Evolutionary conservation across 2,113 vertebrate species (phyloP).

Genomic region (Alexandromys fortis): DNA sequence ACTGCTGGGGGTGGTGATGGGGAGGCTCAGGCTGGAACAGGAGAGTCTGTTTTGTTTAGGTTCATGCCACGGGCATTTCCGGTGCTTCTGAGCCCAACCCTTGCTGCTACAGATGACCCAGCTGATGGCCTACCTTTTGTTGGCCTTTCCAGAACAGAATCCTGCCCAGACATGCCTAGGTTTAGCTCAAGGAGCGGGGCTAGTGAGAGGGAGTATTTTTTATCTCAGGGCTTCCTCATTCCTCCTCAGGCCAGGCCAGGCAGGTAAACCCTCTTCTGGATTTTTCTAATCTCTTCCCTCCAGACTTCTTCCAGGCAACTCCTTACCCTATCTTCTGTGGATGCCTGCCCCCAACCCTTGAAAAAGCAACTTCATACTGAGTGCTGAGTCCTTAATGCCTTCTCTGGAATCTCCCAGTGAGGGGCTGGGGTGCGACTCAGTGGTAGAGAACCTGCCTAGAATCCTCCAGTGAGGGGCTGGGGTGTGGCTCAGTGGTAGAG

Average conservation of each 20-base stretch:
- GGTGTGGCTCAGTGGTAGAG: background rate
- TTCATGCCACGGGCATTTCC: background rate
- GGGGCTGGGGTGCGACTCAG: background rate
- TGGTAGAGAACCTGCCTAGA: background rate
- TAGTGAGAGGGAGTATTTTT: background rate
- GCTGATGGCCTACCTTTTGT: background rate
- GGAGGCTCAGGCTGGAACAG: background rate
- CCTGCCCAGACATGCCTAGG: conserved; percentile 47
- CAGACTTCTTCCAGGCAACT: background rate
- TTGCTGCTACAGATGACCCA: background rate
- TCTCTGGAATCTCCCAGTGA: background rate
- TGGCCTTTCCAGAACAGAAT: background rate
- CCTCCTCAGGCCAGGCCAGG: background rate
- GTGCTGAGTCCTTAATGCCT: background rate
- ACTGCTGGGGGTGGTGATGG: fast-evolving
- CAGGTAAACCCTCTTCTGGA: background rate
- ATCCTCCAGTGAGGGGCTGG: background rate
- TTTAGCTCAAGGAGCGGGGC: background rate
- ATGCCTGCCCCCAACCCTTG: background rate
- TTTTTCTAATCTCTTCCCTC: background rate
- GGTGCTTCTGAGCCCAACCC: background rate
- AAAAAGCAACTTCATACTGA: background rate
- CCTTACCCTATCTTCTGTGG: background rate
- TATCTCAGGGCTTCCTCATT: background rate
- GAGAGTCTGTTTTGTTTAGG: background rate